Evolutionary conservation across 2,888 invertebrate genomes (phyloP).

Genomic region (Clivina fossor): DNA sequence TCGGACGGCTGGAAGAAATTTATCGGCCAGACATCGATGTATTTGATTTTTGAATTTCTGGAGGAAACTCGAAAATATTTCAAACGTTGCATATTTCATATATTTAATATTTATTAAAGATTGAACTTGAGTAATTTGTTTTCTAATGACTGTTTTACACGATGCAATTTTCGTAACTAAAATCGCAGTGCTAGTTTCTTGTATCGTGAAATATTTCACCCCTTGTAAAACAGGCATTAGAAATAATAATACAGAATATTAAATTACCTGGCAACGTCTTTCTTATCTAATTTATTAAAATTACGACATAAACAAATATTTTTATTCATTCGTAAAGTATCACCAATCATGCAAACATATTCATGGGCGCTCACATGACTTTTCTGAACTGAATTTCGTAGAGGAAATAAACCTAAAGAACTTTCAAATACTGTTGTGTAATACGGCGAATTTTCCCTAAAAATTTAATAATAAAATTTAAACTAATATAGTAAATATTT

Average conservation of each 20-base stretch:
- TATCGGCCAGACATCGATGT: slow-evolving; percentile 97
- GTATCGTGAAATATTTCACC: too few relatives aligned
- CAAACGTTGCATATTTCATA: background rate
- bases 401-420: slow-evolving; percentile 56
- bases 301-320: slow-evolving; percentile 92
- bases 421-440: slow-evolving; percentile 60
- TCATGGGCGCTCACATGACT: slow-evolving; percentile 59
- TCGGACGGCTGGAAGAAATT: slow-evolving; percentile 81
- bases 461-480: slow-evolving; percentile 35
- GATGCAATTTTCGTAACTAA: background rate
- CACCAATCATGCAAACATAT: slow-evolving; percentile 82
- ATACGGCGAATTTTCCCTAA: slow-evolving; percentile 63
- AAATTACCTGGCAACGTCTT: slow-evolving; percentile 67
- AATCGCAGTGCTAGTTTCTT: too few relatives aligned
- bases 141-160: too few relatives aligned
- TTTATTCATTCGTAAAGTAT: slow-evolving; percentile 90
- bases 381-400: slow-evolving; percentile 55
- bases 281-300: slow-evolving; percentile 83
- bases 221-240: background rate
- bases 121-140: too few relatives aligned
- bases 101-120: too few relatives aligned
- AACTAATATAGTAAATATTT: background rate
- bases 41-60: slow-evolving; percentile 66
- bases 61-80: slow-evolving; percentile 23
- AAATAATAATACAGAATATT: slow-evolving; percentile 9